Evolutionary conservation across 2,797 vertebrate genomes (phyloP).

Genomic region (Poecilia gillii): DNA sequence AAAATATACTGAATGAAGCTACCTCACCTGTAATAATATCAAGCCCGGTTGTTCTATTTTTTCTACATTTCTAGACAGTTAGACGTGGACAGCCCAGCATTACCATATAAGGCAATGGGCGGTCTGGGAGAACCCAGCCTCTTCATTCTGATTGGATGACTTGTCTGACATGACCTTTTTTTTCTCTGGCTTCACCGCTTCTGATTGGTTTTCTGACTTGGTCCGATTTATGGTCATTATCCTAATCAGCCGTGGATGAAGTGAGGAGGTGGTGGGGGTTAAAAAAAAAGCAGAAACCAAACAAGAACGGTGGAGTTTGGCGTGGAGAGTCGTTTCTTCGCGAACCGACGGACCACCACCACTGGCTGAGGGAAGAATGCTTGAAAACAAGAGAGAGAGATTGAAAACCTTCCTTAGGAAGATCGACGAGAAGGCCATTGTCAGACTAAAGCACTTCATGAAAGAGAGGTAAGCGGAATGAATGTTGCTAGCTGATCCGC

Average conservation of each 20-base stretch:
- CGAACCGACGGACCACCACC: conserved; percentile 52
- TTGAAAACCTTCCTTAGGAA: conserved; percentile 84
- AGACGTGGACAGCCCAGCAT: conserved; percentile 6
- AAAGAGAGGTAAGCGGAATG: conserved; percentile 80
- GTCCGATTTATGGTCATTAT: conserved; percentile 83
- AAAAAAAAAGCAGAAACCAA: conserved; percentile 31
- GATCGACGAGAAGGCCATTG: conserved; percentile 85
- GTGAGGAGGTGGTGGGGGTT: conserved; percentile 10
- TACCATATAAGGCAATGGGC: conserved; percentile 74
- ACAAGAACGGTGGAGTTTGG: conserved; percentile 55
- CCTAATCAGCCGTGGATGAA: conserved; percentile 74
- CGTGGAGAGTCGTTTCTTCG: conserved; percentile 62
- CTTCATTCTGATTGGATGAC: conserved; percentile 68
- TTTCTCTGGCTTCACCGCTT: conserved; percentile 13
- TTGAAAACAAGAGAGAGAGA: conserved; percentile 84
- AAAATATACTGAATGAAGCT: conserved; percentile 36
- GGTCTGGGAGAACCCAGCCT: conserved; percentile 31
- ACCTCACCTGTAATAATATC: background rate
- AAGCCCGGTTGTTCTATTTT: background rate
- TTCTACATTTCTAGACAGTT: background rate
- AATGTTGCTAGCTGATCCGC: conserved; percentile 49
- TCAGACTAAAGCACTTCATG: conserved; percentile 85
- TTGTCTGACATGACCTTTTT: conserved; percentile 75
- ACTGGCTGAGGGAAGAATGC: conserved; percentile 77
- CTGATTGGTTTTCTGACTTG: conserved; percentile 77